Conservation (phyloP, 1,140 invertebrate genomes). For the Eueides isabella region DNA sequence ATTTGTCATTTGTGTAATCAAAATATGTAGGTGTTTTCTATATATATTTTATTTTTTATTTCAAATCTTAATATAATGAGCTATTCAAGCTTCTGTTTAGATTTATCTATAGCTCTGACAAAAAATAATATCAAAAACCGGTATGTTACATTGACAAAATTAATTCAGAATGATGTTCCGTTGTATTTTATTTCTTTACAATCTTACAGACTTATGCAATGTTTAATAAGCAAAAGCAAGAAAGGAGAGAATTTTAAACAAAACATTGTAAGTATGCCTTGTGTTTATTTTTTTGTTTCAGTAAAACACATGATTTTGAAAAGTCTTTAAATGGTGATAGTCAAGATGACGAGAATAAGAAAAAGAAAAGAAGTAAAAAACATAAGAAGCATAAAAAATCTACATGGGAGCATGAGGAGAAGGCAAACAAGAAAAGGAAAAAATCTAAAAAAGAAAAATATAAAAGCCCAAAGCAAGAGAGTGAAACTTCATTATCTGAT, state of each 20-base stretch:
- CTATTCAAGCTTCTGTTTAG: slow-evolving; percentile 33
- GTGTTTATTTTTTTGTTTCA: slow-evolving; percentile 56
- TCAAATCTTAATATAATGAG: slow-evolving; percentile 19
- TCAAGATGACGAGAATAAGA: slow-evolving; percentile 57
- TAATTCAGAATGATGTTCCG: background rate
- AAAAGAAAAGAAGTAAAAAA: slow-evolving; percentile 82
- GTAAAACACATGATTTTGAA: slow-evolving; percentile 51
- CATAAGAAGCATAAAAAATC: slow-evolving; percentile 79
- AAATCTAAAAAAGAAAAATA: slow-evolving; percentile 66
- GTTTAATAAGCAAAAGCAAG: slow-evolving; percentile 46
- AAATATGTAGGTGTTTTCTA: background rate
- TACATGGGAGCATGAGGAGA: slow-evolving; percentile 57
- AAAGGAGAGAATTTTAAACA: slow-evolving; percentile 23
- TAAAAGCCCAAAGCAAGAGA: slow-evolving; percentile 60
- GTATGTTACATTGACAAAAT: slow-evolving; percentile 22
- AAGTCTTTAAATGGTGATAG: slow-evolving; percentile 49
- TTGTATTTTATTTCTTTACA: slow-evolving; percentile 14
- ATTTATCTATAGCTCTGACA: slow-evolving; percentile 41
- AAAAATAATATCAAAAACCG: slow-evolving; percentile 25
- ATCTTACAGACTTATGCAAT: slow-evolving; percentile 57
- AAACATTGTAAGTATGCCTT: slow-evolving; percentile 53
- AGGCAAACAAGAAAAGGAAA: slow-evolving; percentile 57
- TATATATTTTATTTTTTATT: background rate
- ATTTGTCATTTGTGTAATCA: background rate
- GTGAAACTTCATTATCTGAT: slow-evolving; percentile 72